Base-by-base conservation (phyloP, 2,113 vertebrate species). In the Hemichromis elongatus region DNA sequence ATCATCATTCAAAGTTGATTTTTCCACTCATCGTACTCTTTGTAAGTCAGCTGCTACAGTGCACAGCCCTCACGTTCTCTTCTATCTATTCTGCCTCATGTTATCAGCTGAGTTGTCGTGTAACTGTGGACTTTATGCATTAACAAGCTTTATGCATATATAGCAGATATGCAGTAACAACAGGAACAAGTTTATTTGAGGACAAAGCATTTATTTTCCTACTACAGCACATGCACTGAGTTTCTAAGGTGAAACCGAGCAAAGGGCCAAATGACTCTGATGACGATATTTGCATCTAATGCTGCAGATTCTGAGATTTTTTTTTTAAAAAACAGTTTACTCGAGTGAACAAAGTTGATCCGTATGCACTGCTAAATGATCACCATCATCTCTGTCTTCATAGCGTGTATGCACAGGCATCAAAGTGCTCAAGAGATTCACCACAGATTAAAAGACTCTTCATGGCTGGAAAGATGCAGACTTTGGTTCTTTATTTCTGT, bases 161-260 rank as follows among this genome's bases (percentile, higher is more conserved):
- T 86, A 68, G 24, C 61, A 73, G 81, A 89, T 94, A 93, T 93
- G 89, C 92, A 92, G 88, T 81, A 81, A 88, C 78, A 85, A 73
- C 77, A 73, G 40, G 88, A 86, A 86, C 79, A 80, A 12, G n/a
- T 77, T 66, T 86, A 83, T 91, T 87, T 45, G 80, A 66, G 66
- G 66, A 92, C 56, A 92, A 88, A 89, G 82, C 80, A 59, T 93
- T 94, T 94, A 93, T 95, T 93, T 94, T 93, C 93, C 83, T 92
- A 94, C 86, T 63, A 77, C 82, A 90, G 83, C 84, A 92, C 86
- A 81, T 92, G 92, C 92, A 91, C 90, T 92, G 90, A 90, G 81
- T 89, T 91, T 88, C 82, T n/a, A 81, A 50, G 89, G 77, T 83
- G 81, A 90, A 92, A 90, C 88, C 52, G 70, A 91, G 84, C 75